These are phyloP conservation scores for Eupeodes luniger DNA, from an alignment of 2,888 invertebrate genomes.

Conservation along the genomic window DNA sequence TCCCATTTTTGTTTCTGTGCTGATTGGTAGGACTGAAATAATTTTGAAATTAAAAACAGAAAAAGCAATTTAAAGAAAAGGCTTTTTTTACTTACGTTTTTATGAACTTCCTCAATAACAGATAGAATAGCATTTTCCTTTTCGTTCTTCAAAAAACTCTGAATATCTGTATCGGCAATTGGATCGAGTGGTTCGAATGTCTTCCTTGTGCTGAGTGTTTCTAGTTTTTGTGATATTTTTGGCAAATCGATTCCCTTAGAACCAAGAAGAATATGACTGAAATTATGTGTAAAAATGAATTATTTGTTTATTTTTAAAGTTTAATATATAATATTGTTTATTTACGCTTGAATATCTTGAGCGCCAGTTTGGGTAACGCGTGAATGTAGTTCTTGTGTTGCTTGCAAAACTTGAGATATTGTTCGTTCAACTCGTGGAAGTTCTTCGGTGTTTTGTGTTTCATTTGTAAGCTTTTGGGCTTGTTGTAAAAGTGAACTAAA, in stretches of 20 bases:
- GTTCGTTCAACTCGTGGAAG: slow-evolving; percentile 94
- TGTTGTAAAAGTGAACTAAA: slow-evolving; percentile 95
- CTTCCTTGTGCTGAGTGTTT: slow-evolving; percentile 92
- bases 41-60: not conserved
- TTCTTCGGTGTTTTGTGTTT: slow-evolving; percentile 94
- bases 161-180: slow-evolving; percentile 95
- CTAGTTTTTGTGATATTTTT: slow-evolving; percentile 95
- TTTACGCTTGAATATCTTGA: slow-evolving; percentile 94
- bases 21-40: slow-evolving; percentile 86
- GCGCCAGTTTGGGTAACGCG: slow-evolving; percentile 93
- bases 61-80: too few species aligned
- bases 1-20: slow-evolving; percentile 90
- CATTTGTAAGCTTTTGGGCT: slow-evolving; percentile 95
- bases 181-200: slow-evolving; percentile 96
- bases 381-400: slow-evolving; percentile 94
- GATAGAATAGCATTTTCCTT: slow-evolving; percentile 96
- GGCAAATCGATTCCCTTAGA: slow-evolving; percentile 96
- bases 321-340: slow-evolving; percentile 7
- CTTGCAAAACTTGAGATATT: slow-evolving; percentile 95
- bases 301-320: not conserved
- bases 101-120: slow-evolving; percentile 95
- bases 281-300: slow-evolving; percentile 73
- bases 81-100: slow-evolving; percentile 86
- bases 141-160: slow-evolving; percentile 95
- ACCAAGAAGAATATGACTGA: slow-evolving; percentile 94